Evolutionary conservation across 2,888 invertebrate genomes (phyloP), one percentile per base, ranked within the genome.

Genomic region (Drosophila infuscata): DNA sequence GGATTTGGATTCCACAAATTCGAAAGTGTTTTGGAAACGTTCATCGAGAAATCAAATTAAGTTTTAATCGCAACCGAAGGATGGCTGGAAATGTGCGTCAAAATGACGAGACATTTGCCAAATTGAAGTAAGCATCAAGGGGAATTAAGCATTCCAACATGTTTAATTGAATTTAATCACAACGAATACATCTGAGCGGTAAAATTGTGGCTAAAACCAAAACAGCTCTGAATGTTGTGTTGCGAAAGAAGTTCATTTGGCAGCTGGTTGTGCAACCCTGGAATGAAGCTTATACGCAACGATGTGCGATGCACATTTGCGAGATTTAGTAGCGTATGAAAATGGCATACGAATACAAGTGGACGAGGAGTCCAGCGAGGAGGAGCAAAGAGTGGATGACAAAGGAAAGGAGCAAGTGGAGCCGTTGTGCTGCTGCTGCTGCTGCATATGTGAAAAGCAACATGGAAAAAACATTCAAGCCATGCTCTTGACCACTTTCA

Each of bases 261-360:
- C 32, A 41, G 49, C n/a, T n/a, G 60, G n/a, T 58, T 17, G 64
- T n/a, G 11, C 61, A 74, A 48, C 76, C 64, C 75, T 53, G 70
- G 46, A 35, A 29, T 38, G n/a, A 29, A 59, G 57, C 49, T 73
- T 67, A 30, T 73, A 64, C 53, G 51, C 60, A 63, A 74, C 67
- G 74, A 70, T 67, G 74, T 78, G 74, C 75, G 29, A 76, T 65
- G 61, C 65, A 76, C 75, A 75, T 76, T 75, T 76, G 71, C 54
- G 46, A 83, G 81, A 82, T 86, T 83, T 82, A 82, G 77, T 82
- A 67, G 77, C 77, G 68, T 68, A 82, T 74, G 76, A 86, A 85
- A 82, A 80, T 74, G 64, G 72, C 71, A 77, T 32, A 65, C 54
- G 68, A 79, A 64, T 63, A 51, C 54, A 57, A 46, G 62, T 33